Conservation (phyloP, 2,888 invertebrate species). For the Autographa pulchrina region DNA sequence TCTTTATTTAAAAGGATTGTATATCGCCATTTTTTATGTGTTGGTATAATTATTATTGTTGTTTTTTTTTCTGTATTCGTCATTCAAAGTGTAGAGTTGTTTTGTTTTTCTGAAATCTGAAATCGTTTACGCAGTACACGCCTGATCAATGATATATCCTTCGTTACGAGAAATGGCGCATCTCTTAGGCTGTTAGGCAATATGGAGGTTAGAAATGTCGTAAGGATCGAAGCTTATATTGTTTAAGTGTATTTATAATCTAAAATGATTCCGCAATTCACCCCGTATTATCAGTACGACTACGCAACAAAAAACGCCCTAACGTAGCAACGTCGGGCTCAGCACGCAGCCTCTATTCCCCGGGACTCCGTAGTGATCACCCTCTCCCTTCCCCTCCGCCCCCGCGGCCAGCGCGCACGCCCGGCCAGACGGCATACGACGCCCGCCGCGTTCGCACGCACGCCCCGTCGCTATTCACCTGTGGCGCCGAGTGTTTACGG, state of each 20-base stretch:
- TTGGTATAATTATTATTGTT: background rate
- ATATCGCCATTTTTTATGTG: background rate
- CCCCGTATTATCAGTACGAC: constrained; percentile 48
- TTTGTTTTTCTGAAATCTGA: constrained; percentile 4
- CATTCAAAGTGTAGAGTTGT: background rate
- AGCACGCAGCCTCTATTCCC: constrained; percentile 77
- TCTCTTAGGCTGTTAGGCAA: background rate
- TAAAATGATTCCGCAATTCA: constrained; percentile 50
- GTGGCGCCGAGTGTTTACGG: constrained; percentile 74
- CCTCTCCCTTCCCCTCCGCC: constrained; percentile 66
- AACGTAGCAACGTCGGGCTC: constrained; percentile 60
- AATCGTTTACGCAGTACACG: constrained; percentile 4
- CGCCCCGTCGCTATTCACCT: constrained; percentile 68
- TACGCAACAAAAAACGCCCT: constrained; percentile 53
- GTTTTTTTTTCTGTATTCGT: background rate
- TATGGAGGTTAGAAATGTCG: background rate
- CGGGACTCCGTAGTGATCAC: constrained; percentile 82
- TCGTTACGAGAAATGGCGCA: background rate
- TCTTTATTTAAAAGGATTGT: background rate
- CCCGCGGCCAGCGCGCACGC: constrained; percentile 61
- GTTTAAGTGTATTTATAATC: constrained; percentile 31
- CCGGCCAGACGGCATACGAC: constrained; percentile 72
- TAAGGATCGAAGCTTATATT: background rate
- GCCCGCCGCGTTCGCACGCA: constrained; percentile 68
- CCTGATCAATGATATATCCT: background rate